Base-by-base conservation (phyloP, 2,888 invertebrate species). In the Phaonia tiefii region DNA sequence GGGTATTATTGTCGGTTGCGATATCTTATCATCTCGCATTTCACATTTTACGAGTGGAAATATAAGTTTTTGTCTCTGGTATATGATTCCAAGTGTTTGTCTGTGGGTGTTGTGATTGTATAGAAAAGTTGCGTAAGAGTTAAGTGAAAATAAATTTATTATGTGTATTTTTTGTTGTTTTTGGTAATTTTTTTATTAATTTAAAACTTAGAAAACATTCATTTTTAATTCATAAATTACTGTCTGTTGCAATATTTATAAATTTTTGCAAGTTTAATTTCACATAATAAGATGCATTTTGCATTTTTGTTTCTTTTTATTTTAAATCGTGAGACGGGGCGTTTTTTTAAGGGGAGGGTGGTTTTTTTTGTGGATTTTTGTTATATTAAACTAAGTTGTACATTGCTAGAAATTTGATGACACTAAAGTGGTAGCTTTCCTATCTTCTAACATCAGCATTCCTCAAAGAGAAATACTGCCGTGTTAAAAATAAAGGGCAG, bases 331-430 rank as follows among this genome's bases (percentile, higher is more conserved):
- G n/a, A 63, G 60, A 7, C 44, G 10, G 46, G 54, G 54, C n/a
- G 51, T 39, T 60, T 67, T 49, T 2, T 37, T 51, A 20, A 13
- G 20, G 46, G 39, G 26, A 7, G 69, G 66, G 10, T 2, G 15
- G 2, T 79, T 70, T 65, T 69, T 20, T 4, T 54, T 54, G 17
- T 5, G 26, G 11, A 22, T 65, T 67, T 70, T 46, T 65, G 56
- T 42, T 42, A 31, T 31, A 78, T 67, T 81, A 78, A 78, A 71
- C 78, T 81, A 78, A 74, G 44, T 81, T 81, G 78, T 81, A 78
- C 67, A 75, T 75, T 63, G 46, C 80, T 80, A 74, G 42, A 67
- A 58, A 42, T 22, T 58, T 58, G 25, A 65, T 73, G 60, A 56
- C 46, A 37, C 63, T 80, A 58, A 56, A 63, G 11, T 10, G 22